These are phyloP conservation scores for Channa striata DNA, from an alignment of 2,797 vertebrate genomes.

Conservation along the genomic window DNA sequence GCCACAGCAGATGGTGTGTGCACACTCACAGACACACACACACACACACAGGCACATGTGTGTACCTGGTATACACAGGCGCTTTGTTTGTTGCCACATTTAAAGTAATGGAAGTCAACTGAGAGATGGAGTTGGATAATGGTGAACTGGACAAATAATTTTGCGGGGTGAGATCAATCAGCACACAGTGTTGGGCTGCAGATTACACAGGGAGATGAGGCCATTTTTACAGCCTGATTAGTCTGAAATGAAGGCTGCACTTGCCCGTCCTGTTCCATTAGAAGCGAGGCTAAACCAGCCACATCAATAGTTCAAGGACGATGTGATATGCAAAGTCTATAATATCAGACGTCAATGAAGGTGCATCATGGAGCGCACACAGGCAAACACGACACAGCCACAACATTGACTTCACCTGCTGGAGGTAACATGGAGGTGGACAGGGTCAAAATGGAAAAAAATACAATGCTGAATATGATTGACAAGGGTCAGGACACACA, in stretches of 20 bases:
- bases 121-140: slow-evolving; percentile 24
- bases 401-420: too few relatives aligned
- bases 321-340: too few relatives aligned
- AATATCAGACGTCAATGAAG: too few relatives aligned
- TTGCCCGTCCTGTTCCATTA: too few relatives aligned
- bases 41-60: slow-evolving; percentile 5
- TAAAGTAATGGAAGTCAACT: slow-evolving; percentile 32
- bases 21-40: slow-evolving; percentile 31
- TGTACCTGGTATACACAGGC: slow-evolving; percentile 14
- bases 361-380: too few relatives aligned
- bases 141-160: slow-evolving; percentile 51
- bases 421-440: too few relatives aligned
- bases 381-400: too few relatives aligned
- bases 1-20: slow-evolving; percentile 63
- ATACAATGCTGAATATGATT: too few relatives aligned
- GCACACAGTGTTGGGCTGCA: slow-evolving; percentile 43
- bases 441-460: too few relatives aligned
- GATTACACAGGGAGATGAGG: slow-evolving; percentile 27
- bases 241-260: slow-evolving; percentile 25
- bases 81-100: slow-evolving; percentile 49
- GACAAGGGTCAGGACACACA: too few relatives aligned
- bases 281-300: background rate
- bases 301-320: slow-evolving; percentile 31
- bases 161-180: slow-evolving; percentile 49
- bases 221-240: slow-evolving; percentile 62